phyloP scores from a whole-genome alignment of 1,140 invertebrate species.

The Drosophila tsacasi region DNA sequence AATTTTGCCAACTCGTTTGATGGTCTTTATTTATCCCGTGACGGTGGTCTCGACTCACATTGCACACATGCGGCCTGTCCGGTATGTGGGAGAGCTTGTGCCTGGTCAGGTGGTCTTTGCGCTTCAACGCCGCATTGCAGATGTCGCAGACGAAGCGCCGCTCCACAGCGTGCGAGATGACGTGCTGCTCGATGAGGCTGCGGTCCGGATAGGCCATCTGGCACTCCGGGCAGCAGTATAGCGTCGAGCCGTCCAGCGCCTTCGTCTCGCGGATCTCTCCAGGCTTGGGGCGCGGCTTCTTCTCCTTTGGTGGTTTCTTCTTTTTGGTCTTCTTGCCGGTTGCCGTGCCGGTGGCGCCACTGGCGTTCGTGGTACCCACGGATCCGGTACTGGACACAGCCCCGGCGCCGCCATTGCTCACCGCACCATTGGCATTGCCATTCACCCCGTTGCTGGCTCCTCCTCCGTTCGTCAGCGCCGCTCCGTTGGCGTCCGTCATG shows the following conservation, averaged over 20 bases:
- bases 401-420: constrained; percentile 65
- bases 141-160: constrained; percentile 93
- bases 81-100: constrained; percentile 94
- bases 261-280: constrained; percentile 93
- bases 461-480: constrained; percentile 63
- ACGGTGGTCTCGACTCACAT: constrained; percentile 84
- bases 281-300: constrained; percentile 90
- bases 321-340: constrained; percentile 93
- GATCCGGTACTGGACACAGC: constrained; percentile 70
- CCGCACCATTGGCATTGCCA: constrained; percentile 70
- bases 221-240: constrained; percentile 94
- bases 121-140: constrained; percentile 93
- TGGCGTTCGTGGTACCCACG: constrained; percentile 71
- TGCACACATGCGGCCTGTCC: constrained; percentile 92
- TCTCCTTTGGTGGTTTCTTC: constrained; percentile 89
- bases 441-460: constrained; percentile 66
- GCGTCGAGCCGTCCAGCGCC: constrained; percentile 92
- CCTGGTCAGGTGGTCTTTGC: constrained; percentile 92
- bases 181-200: constrained; percentile 92
- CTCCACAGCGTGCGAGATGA: constrained; percentile 93
- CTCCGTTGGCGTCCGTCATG: constrained; percentile 74
- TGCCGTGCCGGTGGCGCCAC: constrained; percentile 78
- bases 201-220: constrained; percentile 95
- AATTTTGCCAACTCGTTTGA: background rate
- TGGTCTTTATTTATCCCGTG: background rate